Conservation (phyloP, 2,113 vertebrate species). For the Chroicocephalus ridibundus region DNA sequence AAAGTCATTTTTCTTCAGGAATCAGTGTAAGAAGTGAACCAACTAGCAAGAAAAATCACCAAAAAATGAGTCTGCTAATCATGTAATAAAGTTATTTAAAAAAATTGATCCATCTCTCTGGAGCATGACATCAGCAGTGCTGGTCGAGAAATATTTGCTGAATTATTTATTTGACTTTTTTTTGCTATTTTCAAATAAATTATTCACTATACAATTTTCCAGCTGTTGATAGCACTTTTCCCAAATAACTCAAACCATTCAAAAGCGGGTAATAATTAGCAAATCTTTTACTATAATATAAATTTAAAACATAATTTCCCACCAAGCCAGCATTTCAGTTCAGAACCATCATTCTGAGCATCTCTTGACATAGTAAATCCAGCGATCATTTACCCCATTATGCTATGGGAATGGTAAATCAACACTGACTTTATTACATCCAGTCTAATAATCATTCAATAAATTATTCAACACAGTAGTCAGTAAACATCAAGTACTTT, state of each 20-base stretch:
- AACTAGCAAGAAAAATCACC: conserved; percentile 25
- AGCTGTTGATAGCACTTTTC: conserved; percentile 7
- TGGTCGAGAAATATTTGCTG: conserved; percentile 4
- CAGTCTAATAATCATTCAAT: background rate
- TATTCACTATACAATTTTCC: conserved; percentile 1
- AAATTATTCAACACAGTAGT: conserved; percentile 7
- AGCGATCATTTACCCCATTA: background rate
- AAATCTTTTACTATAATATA: background rate
- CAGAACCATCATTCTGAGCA: background rate
- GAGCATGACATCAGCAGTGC: background rate
- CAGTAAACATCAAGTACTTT: background rate
- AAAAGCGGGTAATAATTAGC: background rate
- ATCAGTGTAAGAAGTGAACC: background rate
- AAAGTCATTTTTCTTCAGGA: conserved; percentile 42
- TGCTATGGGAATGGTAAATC: conserved; percentile 25
- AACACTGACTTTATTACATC: background rate
- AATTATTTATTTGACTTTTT: conserved; percentile 45
- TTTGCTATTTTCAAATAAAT: conserved; percentile 39
- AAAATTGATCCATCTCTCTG: conserved; percentile 21
- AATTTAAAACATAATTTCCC: background rate
- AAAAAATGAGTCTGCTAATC: conserved; percentile 26
- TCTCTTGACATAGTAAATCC: background rate
- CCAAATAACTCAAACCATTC: background rate
- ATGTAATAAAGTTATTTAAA: conserved; percentile 1
- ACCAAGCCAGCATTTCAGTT: background rate